These are phyloP conservation scores for Yponomeuta evonymella DNA, from an alignment of 2,888 invertebrate species.

Conservation along the genomic window DNA sequence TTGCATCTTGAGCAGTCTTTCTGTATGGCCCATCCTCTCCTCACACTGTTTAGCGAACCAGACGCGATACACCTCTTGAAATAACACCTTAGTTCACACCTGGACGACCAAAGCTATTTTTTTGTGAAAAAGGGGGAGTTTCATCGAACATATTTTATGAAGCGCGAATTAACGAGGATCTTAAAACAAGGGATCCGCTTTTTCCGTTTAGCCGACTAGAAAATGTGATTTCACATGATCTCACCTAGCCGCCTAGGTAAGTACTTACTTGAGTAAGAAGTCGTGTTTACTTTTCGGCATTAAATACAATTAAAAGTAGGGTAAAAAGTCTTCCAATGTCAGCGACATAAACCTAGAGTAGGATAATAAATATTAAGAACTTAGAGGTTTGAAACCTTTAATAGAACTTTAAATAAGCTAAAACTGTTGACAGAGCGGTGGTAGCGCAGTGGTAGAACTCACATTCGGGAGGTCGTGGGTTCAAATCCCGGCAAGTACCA, in stretches of 20 bases:
- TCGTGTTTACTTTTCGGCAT: too few species aligned
- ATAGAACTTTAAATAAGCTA: too few species aligned
- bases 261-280: neutral
- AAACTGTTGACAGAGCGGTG: too few species aligned
- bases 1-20: neutral
- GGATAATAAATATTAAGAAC: too few species aligned
- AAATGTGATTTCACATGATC: constrained; percentile 1
- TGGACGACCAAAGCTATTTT: neutral
- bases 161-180: neutral
- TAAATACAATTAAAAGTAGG: too few species aligned
- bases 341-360: too few species aligned
- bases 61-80: neutral
- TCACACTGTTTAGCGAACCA: neutral
- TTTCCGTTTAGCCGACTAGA: neutral
- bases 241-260: neutral
- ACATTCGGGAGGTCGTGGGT: too few species aligned
- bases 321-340: too few species aligned
- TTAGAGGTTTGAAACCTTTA: too few species aligned
- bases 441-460: too few species aligned
- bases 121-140: neutral
- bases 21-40: neutral
- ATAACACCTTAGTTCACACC: neutral
- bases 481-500: too few species aligned
- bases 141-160: neutral
- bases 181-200: constrained; percentile 1